Conservation (phyloP, 2,113 vertebrate species). For the Eubucco bourcierii region DNA sequence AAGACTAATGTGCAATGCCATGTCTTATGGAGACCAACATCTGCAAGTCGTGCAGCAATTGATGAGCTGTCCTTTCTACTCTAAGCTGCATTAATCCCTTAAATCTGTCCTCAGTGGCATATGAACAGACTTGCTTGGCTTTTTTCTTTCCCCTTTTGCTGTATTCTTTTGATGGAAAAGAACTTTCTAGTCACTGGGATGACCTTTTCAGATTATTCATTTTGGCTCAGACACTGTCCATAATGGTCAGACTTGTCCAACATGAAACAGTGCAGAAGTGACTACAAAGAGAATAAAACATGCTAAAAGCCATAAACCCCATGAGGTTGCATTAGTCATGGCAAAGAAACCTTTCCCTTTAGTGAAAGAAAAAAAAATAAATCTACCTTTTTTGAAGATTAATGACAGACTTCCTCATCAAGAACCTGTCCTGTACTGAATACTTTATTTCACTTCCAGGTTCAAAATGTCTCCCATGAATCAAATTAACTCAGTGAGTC, state of each 20-base stretch:
- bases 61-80: neutral
- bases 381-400: neutral
- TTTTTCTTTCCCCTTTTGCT: neutral
- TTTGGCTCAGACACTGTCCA: neutral
- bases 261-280: neutral
- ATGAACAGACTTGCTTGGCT: neutral
- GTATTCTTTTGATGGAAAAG: neutral
- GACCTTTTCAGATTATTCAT: neutral
- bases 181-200: neutral
- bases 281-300: neutral
- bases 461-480: neutral
- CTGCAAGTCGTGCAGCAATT: neutral
- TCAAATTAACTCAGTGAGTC: neutral
- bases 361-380: slow-evolving; percentile 10
- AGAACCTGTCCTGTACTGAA: neutral
- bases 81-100: neutral
- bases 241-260: neutral
- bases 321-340: neutral
- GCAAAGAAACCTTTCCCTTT: neutral
- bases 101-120: neutral
- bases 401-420: slow-evolving; percentile 1
- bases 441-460: neutral
- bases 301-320: neutral
- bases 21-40: neutral
- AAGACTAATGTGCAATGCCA: neutral